Conservation (phyloP, 2,797 vertebrate genomes). For the Pangasius sanitwongsei region DNA sequence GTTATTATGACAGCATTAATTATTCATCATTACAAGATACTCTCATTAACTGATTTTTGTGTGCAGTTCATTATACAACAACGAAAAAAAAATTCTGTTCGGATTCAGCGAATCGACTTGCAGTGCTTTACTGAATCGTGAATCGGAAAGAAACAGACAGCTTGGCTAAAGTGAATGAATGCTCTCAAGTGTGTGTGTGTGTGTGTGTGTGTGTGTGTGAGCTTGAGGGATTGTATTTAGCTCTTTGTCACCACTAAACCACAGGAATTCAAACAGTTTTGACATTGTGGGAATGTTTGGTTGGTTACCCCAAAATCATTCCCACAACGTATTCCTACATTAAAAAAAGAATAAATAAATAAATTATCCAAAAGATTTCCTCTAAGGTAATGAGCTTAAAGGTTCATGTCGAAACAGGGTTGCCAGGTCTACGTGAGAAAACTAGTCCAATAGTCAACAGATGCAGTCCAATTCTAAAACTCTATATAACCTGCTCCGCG, state of each 20-base stretch:
- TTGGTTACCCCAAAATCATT: background rate
- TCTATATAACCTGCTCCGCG: background rate
- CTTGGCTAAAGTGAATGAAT: background rate
- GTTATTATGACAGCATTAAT: background rate
- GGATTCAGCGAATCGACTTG: background rate
- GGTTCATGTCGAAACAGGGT: background rate
- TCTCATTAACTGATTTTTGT: background rate
- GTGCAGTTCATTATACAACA: background rate
- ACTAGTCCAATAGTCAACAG: background rate
- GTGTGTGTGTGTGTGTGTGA: background rate
- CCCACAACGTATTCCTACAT: no score
- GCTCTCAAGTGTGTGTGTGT: background rate
- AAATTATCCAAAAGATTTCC: background rate
- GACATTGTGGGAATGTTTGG: background rate
- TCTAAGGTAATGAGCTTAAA: no score
- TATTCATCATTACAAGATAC: background rate
- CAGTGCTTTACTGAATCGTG: background rate
- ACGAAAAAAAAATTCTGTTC: background rate
- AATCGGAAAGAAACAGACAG: background rate
- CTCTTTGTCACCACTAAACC: background rate
- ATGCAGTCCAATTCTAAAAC: background rate
- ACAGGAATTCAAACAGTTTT: background rate
- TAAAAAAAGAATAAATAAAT: no score
- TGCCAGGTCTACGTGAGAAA: background rate
- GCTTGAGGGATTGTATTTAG: background rate